Base-by-base conservation (phyloP, 2,888 invertebrate genomes). In the Bombylius discolor region DNA sequence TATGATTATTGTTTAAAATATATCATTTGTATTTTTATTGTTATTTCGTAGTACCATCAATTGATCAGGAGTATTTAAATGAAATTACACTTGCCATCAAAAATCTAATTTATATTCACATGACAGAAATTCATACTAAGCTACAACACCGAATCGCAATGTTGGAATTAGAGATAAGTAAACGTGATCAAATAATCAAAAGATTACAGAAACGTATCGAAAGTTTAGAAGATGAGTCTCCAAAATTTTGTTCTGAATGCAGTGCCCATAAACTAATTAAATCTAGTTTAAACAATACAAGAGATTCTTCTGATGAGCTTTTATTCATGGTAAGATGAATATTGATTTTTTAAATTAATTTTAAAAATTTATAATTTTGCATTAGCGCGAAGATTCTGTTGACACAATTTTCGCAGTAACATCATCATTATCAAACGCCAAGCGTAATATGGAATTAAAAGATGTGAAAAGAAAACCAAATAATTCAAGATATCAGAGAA, bases 41-140 rank as follows among this genome's bases (percentile, higher is more conserved):
- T 23, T 23, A 23, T 45, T 49, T 49, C 66, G 39, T 73, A 83
- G 83, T 81, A 60, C 80, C 82, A 36, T 71, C 82, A 56, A 83
- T 84, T 68, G 85, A 88, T 64, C 88, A 89, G 66, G 89, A 89
- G 69, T 88, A 86, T 74, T 84, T 89, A 68, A 83, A 85, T 45
- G 89, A 89, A 70, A 83, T 91, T 33, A 77, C 90, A 50, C 72
- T 83, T 62, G 89, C 85, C 59, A 88, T 91, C 59, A 87, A 87
- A 69, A 85, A 88, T 69, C 85, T 89, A 51, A 86, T 91, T 72
- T 86, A 87, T 72, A 80, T 81, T 32, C 85, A 85, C 70, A 75
- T 85, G 60, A 81, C 81, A 63, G 84, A 85, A 57, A 81, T 85
- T 62, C 84, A 85, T 70, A 81, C 80, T 54, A 83, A 83, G 69